phyloP scores from a whole-genome alignment of 1,140 invertebrate species.

The Pinna nobilis region DNA sequence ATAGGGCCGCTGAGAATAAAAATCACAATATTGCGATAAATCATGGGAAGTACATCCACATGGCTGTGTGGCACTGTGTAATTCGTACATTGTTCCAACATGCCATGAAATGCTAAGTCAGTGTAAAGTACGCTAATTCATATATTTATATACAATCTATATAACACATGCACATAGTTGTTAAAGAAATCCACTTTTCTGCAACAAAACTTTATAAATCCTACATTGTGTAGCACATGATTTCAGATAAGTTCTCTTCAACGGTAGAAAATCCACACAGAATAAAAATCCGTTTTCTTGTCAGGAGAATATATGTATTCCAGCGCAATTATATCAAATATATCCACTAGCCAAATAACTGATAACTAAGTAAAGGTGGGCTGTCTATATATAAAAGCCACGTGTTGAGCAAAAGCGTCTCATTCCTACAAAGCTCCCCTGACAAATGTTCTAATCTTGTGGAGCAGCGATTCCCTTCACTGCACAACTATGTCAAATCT shows the following conservation, averaged over 20 bases:
- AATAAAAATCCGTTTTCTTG: no score
- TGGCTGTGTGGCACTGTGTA: constrained; percentile 13
- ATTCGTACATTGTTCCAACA: constrained; percentile 1
- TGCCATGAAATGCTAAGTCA: not conserved
- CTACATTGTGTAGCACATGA: not conserved
- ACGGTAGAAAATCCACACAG: no score
- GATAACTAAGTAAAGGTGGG: not conserved
- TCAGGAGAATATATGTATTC: not conserved
- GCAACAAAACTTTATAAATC: not conserved
- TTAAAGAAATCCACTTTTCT: not conserved
- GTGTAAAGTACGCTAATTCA: not conserved
- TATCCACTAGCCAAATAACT: not conserved
- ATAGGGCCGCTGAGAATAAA: constrained; percentile 58
- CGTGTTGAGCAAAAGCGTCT: not conserved
- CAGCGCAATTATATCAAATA: not conserved
- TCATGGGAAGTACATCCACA: constrained; percentile 30
- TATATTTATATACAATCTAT: not conserved
- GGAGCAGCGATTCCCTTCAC: not conserved
- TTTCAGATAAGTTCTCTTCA: not conserved
- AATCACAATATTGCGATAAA: constrained; percentile 25
- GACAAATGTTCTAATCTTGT: constrained; percentile 1
- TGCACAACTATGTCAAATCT: constrained; percentile 27
- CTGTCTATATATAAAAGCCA: not conserved
- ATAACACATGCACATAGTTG: constrained; percentile 1
- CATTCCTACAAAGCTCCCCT: not conserved